phyloP scores from a whole-genome alignment of 2,797 vertebrate species.

The Lepus oiostolus region DNA sequence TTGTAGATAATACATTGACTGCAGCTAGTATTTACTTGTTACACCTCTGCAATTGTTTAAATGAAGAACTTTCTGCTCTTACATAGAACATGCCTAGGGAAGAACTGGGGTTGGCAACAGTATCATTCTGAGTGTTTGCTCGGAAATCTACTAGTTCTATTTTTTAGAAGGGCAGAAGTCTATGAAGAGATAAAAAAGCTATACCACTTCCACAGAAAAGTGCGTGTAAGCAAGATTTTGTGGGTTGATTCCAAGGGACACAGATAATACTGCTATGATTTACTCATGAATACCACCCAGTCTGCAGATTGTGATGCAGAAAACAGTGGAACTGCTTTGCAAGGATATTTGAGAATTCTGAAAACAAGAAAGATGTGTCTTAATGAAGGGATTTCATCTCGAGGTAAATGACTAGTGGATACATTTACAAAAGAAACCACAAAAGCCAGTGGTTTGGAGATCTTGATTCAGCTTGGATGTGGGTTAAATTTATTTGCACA shows the following conservation, averaged over 20 bases:
- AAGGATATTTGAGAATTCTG: background rate
- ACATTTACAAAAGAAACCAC: background rate
- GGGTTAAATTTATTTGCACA: background rate
- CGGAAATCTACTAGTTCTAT: background rate
- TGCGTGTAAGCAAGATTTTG: background rate
- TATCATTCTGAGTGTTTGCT: constrained; percentile 14
- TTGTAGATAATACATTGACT: background rate
- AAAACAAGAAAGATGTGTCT: constrained; percentile 28
- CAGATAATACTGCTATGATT: background rate
- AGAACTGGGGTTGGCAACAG: background rate
- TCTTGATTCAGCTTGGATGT: background rate
- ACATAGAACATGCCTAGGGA: background rate
- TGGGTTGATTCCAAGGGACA: constrained; percentile 16
- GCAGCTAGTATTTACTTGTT: background rate
- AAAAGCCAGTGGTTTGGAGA: background rate
- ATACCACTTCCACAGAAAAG: constrained; percentile 18
- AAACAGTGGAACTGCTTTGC: constrained; percentile 4
- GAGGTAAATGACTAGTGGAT: background rate
- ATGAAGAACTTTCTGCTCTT: constrained; percentile 12
- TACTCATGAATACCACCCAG: background rate
- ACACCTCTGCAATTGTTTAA: background rate
- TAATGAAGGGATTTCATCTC: background rate
- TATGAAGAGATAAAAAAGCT: constrained; percentile 12
- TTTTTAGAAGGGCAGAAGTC: background rate
- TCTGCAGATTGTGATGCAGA: background rate